These are phyloP conservation scores for Epinotia brunnichana DNA, from an alignment of 2,888 invertebrate species.

Conservation along the genomic window DNA sequence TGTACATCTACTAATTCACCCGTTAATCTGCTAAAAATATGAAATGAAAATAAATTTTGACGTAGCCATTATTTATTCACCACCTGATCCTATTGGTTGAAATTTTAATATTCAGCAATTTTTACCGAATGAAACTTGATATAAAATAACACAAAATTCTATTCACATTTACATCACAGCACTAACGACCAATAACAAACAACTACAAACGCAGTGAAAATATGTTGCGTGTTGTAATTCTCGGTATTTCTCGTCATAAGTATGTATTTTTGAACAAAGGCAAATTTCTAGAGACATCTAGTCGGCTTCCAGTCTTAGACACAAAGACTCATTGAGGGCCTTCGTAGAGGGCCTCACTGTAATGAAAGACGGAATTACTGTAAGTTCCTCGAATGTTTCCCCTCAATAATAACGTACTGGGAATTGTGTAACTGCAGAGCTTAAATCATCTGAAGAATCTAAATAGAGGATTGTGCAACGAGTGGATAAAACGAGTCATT, in stretches of 20 bases:
- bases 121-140: too few relatives aligned
- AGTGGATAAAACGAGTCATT: neutral
- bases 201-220: neutral
- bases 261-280: conserved; percentile 29
- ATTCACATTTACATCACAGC: neutral
- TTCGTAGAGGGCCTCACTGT: conserved; percentile 10
- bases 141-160: neutral
- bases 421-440: conserved; percentile 11
- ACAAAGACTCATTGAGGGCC: conserved; percentile 19
- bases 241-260: conserved; percentile 9
- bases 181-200: conserved; percentile 2
- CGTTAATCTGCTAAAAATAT: neutral
- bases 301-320: conserved; percentile 20
- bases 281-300: conserved; percentile 27
- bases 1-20: neutral
- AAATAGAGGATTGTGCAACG: neutral
- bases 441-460: neutral
- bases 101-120: too few relatives aligned
- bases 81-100: too few relatives aligned
- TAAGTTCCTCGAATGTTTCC: conserved; percentile 6
- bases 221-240: neutral
- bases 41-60: neutral
- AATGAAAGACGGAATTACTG: conserved; percentile 27
- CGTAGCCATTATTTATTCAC: too few relatives aligned
- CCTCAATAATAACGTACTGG: conserved; percentile 5